A percentile compares a stretch with the other conserved stretches of the same genome.
phyloP scores from a whole-genome alignment of 2,888 invertebrate genomes.

The Drosophila nr. perissopoda region DNA sequence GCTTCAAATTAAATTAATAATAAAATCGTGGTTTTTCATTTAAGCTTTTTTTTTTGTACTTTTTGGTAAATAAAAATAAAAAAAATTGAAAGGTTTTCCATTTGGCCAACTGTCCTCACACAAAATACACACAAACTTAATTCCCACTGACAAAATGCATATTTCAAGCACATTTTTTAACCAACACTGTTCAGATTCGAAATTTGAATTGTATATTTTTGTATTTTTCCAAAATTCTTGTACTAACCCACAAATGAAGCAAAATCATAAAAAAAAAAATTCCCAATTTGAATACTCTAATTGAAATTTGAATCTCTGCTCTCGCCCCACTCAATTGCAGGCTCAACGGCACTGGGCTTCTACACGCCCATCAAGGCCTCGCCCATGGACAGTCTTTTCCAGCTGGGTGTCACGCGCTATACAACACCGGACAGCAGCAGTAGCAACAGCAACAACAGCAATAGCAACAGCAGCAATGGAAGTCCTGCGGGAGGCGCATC shows the following conservation, averaged over 20 bases:
- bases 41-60: background rate
- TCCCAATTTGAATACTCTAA: background rate
- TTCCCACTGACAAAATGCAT: conserved; percentile 29
- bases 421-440: conserved; percentile 55
- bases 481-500: conserved; percentile 39
- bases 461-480: conserved; percentile 46
- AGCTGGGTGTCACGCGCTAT: conserved; percentile 90
- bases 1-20: background rate
- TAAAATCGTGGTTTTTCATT: background rate
- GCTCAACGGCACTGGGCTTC: conserved; percentile 90
- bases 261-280: background rate
- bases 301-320: background rate
- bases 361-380: conserved; percentile 93
- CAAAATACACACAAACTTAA: conserved; percentile 10
- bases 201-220: background rate
- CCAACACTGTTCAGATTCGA: conserved; percentile 34
- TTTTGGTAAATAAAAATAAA: background rate
- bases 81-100: background rate
- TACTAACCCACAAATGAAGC: conserved; percentile 13
- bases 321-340: conserved; percentile 65
- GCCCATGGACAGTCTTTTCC: conserved; percentile 88
- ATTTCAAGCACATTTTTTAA: conserved; percentile 20
- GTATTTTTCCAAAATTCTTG: conserved; percentile 3
- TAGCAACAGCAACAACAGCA: conserved; percentile 33
- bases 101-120: background rate